Percentiles rank a stretch among this genome's conserved stretches.
Evolutionary conservation across 1,140 invertebrate genomes (phyloP).

Genomic region (Drosophila repletoides): DNA sequence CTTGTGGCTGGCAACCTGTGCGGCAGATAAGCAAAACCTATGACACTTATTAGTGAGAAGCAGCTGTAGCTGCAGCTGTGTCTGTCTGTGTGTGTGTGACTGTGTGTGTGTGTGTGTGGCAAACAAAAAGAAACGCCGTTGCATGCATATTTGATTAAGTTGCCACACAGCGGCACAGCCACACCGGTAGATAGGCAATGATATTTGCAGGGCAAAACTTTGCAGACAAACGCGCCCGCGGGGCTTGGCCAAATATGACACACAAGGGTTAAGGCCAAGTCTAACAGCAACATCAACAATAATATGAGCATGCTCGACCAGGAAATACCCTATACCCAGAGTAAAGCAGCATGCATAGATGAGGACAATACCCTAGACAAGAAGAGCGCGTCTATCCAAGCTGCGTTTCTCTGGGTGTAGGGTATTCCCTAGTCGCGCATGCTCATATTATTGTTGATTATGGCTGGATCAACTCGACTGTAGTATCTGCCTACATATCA

Average conservation of each 20-base stretch:
- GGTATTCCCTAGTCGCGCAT: too few relatives aligned
- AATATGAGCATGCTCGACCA: too few relatives aligned
- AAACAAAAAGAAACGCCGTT: conserved; percentile 24
- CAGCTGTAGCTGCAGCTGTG: too few relatives aligned
- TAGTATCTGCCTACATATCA: too few relatives aligned
- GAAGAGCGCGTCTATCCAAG: too few relatives aligned
- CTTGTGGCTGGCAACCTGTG: conserved; percentile 13
- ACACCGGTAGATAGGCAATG: conserved; percentile 63
- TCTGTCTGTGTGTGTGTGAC: too few relatives aligned
- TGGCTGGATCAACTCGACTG: too few relatives aligned
- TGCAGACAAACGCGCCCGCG: conserved; percentile 53
- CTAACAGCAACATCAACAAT: conserved; percentile 33
- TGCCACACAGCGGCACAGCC: conserved; percentile 34
- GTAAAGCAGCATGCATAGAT: too few relatives aligned
- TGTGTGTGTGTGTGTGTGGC: conserved; percentile 10
- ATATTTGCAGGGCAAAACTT: conserved; percentile 62
- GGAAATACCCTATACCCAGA: too few relatives aligned
- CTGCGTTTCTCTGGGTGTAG: too few relatives aligned
- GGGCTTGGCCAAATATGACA: conserved; percentile 8
- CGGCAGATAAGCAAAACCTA: conserved; percentile 34
- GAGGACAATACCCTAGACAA: too few relatives aligned
- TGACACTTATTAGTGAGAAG: conserved; percentile 50
- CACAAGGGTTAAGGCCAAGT: conserved; percentile 48
- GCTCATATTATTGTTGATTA: too few relatives aligned
- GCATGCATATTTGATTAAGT: conserved; percentile 64